A percentile compares a stretch with the other conserved stretches of the same genome.
phyloP scores from a whole-genome alignment of 2,888 invertebrate species.

The Operophtera brumata region DNA sequence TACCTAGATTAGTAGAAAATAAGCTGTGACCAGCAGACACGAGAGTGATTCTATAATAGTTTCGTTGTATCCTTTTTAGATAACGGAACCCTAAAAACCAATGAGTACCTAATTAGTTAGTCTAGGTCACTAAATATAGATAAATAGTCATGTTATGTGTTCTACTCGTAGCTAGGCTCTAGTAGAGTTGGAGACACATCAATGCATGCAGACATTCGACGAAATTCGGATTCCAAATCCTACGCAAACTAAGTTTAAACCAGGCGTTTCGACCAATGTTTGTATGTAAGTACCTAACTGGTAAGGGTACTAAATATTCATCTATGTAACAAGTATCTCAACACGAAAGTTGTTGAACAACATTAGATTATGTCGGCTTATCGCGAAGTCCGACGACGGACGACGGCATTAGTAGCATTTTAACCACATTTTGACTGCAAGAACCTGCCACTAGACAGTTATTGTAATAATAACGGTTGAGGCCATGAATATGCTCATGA shows the following conservation, averaged over 20 bases:
- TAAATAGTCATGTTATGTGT: no score
- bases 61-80: no score
- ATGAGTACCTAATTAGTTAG: background rate
- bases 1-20: no score
- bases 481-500: constrained; percentile 53
- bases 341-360: constrained; percentile 39
- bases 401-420: constrained; percentile 23
- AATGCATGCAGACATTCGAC: no score
- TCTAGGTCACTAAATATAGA: background rate
- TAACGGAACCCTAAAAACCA: no score
- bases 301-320: constrained; percentile 23
- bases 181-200: no score
- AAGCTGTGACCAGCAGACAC: no score
- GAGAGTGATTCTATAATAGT: no score
- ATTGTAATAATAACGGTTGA: constrained; percentile 53
- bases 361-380: constrained; percentile 41
- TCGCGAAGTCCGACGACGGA: constrained; percentile 36
- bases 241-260: background rate
- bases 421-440: constrained; percentile 17
- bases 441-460: constrained; percentile 45
- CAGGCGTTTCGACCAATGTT: background rate
- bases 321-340: constrained; percentile 22
- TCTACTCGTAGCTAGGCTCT: no score
- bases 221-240: no score
- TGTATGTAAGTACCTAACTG: no score